Evolutionary conservation across 2,797 vertebrate species (phyloP), one percentile per base, ranked within the genome.

Genomic region (Allenopithecus nigroviridis): DNA sequence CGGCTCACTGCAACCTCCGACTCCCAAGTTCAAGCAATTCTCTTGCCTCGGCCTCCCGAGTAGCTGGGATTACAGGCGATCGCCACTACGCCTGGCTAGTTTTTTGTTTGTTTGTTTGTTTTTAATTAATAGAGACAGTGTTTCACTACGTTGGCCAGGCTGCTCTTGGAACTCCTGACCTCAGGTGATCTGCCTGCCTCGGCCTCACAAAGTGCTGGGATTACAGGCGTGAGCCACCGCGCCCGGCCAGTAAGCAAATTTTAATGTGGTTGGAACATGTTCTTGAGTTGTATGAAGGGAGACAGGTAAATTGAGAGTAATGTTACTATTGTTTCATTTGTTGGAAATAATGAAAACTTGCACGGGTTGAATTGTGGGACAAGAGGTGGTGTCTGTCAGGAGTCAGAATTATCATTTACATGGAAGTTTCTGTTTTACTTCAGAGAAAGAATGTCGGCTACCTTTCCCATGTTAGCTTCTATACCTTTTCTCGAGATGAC

Each of bases 371-470:
- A 5, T 53, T 86, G 85, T 85, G 2, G 5, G 36, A 55, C 0
- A 75, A 2, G 55, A 0, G 0, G 0, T 8, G 36, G 3, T 41
- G 1, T 46, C 13, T 30, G 7, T 33, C 10, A 28, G 7, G 19
- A 24, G 48, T 89, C 3, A 41, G 1, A 84, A 75, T 81, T 33
- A 22, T 48, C 17, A 59, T 68, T 57, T 16, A 30, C 6, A 2
- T 30, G 24, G 4, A 46, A 48, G 0, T 50, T 16, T 61, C 10
- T 39, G 8, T 39, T 30, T 81, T 21, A 7, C 6, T 33, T 55
- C 3, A 21, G 5, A 28, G 1, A 55, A 1, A 75, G 17, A 50
- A n/a, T 68, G 2, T 89, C 14, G 24, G 9, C n/a, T 48, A 41
- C 9, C 7, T 30, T 81, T 50, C 53, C 41, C 46, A 0, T 55